A percentile compares a stretch with the other conserved stretches of the same genome.
Conservation (phyloP, 2,797 vertebrate species). For the Sus cebifrons region DNA sequence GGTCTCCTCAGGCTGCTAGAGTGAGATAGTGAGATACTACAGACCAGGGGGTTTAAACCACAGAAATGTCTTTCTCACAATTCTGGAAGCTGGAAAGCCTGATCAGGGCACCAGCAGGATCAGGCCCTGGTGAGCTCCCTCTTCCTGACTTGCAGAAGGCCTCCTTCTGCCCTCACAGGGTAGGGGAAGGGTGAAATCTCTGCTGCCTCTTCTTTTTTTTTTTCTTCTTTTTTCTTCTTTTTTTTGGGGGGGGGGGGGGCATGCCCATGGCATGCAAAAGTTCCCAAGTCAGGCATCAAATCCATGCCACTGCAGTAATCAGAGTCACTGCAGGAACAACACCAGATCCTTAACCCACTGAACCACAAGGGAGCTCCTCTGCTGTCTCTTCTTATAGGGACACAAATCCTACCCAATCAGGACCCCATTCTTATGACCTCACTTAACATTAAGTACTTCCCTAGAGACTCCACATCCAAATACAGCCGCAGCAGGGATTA, state of each 20-base stretch:
- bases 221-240: too few species aligned
- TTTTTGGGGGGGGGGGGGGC: too few species aligned
- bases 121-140: background rate
- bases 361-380: too few species aligned
- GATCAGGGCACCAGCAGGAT: background rate
- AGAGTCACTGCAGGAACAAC: too few species aligned
- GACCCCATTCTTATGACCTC: background rate
- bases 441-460: background rate
- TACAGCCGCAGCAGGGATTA: too few species aligned
- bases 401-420: background rate
- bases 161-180: background rate
- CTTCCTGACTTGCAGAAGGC: background rate
- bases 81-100: background rate
- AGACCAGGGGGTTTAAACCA: background rate
- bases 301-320: too few species aligned
- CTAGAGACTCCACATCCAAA: background rate
- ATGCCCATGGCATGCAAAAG: too few species aligned
- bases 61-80: background rate
- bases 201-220: background rate
- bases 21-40: background rate
- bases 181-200: background rate
- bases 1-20: background rate
- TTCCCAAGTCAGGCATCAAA: too few species aligned
- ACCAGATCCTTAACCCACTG: too few species aligned
- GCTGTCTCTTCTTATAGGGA: background rate